Conservation (phyloP, 2,888 invertebrate genomes). For the Chydorus sphaericus region DNA sequence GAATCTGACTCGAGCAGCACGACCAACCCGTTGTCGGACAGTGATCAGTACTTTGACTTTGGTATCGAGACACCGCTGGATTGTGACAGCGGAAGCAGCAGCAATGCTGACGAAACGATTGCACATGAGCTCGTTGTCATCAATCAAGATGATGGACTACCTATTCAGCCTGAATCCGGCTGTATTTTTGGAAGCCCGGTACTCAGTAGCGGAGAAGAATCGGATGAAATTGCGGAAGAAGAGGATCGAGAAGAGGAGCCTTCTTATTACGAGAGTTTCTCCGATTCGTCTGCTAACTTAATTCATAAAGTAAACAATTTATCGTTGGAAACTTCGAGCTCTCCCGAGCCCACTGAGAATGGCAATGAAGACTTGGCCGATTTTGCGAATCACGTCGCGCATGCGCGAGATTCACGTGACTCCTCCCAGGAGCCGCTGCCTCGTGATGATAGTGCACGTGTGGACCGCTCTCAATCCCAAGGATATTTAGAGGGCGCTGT, state of each 20-base stretch:
- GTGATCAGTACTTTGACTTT: constrained; percentile 28
- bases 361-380: neutral
- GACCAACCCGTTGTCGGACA: constrained; percentile 23
- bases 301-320: neutral
- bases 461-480: neutral
- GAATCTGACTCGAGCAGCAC: constrained; percentile 7
- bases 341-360: neutral
- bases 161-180: constrained; percentile 14
- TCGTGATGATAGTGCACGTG: constrained; percentile 3
- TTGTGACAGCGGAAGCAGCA: constrained; percentile 32
- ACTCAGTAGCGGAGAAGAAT: constrained; percentile 15
- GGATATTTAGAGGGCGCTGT: constrained; percentile 12
- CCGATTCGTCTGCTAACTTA: constrained; percentile 14
- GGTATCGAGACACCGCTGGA: constrained; percentile 48
- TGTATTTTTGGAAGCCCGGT: constrained; percentile 14
- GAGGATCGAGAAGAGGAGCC: constrained; percentile 20
- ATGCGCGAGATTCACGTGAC: neutral
- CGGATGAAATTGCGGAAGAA: constrained; percentile 18
- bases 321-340: neutral
- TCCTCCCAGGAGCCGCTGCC: neutral
- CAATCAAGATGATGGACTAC: constrained; percentile 29
- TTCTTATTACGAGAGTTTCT: constrained; percentile 16
- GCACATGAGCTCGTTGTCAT: constrained; percentile 31
- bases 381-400: neutral
- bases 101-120: constrained; percentile 31